Percentiles rank a stretch among this genome's conserved stretches.
phyloP scores from a whole-genome alignment of 2,797 vertebrate species.

The Miichthys miiuy region DNA sequence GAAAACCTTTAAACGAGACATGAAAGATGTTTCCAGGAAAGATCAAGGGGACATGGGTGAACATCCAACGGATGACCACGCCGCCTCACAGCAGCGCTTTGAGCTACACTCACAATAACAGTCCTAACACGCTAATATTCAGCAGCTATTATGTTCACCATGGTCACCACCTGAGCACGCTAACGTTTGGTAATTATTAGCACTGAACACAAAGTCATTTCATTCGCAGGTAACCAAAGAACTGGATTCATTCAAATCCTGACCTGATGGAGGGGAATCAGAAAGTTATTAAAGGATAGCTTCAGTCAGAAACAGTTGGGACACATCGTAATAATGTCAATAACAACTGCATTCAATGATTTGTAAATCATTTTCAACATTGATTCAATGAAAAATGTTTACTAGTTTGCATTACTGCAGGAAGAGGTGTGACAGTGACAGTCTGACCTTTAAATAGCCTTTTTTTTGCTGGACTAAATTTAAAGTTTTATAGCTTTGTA shows the following conservation, averaged over 20 bases:
- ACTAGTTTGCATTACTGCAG: too few relatives aligned
- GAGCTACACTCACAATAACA: neutral
- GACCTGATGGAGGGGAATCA: neutral
- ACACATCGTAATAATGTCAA: too few relatives aligned
- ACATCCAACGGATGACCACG: neutral
- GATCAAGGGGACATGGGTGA: neutral
- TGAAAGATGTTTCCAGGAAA: neutral
- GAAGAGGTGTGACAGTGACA: too few relatives aligned
- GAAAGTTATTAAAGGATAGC: neutral
- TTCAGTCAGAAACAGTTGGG: neutral
- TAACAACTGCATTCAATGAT: too few relatives aligned
- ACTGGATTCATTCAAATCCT: neutral
- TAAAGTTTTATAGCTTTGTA: too few relatives aligned
- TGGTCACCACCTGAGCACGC: neutral
- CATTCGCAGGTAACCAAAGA: neutral
- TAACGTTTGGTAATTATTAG: neutral
- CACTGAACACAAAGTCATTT: neutral
- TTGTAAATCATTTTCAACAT: too few relatives aligned
- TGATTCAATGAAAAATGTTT: too few relatives aligned
- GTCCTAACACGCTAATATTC: neutral
- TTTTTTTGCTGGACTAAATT: too few relatives aligned
- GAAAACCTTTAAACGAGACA: conserved; percentile 5
- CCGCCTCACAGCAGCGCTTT: neutral
- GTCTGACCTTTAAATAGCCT: too few relatives aligned
- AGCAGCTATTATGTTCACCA: neutral